These are phyloP conservation scores for Gorsachius goisagi DNA, from an alignment of 2,113 vertebrate species.

Conservation along the genomic window DNA sequence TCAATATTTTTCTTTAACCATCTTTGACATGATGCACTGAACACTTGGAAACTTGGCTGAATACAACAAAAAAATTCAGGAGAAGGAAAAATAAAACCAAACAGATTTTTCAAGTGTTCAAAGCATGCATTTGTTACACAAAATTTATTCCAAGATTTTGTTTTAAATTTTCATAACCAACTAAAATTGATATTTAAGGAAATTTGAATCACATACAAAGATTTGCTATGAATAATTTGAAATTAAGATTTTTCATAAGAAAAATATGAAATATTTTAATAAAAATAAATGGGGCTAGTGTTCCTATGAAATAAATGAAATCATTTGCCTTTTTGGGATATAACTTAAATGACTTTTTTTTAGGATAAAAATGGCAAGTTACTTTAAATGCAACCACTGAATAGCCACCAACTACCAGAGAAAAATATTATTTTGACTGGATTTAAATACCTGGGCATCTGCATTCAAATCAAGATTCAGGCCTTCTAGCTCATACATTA, in stretches of 20 bases:
- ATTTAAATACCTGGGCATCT: not conserved
- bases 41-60: not conserved
- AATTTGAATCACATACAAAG: not conserved
- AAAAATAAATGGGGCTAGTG: not conserved
- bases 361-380: not conserved
- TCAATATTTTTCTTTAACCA: not conserved
- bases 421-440: not conserved
- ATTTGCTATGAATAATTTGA: not conserved
- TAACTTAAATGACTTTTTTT: not conserved
- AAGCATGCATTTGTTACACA: not conserved
- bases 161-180: not conserved
- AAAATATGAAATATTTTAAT: not conserved
- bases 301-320: not conserved
- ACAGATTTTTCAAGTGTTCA: not conserved
- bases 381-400: not conserved
- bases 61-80: not conserved
- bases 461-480: not conserved
- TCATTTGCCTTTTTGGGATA: not conserved
- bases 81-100: not conserved
- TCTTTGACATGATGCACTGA: not conserved
- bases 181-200: not conserved
- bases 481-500: not conserved
- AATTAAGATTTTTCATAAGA: not conserved
- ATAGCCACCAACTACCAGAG: not conserved
- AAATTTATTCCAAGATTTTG: not conserved